Evolutionary conservation across 2,113 vertebrate genomes (phyloP).

Genomic region (Circaetus cinerascens): DNA sequence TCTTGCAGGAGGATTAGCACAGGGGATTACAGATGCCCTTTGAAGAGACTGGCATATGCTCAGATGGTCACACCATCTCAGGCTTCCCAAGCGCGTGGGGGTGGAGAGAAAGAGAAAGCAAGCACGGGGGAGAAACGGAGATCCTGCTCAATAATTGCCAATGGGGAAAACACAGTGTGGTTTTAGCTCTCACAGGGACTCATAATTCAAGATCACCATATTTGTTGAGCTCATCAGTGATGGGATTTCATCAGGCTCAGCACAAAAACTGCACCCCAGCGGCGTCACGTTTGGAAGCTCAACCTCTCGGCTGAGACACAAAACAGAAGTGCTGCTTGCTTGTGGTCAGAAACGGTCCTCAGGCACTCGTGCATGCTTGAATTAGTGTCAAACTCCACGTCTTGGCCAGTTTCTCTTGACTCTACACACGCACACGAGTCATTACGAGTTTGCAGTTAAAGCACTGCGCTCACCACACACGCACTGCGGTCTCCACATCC

Average conservation of each 20-base stretch:
- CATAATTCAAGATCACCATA: neutral
- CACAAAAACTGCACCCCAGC: neutral
- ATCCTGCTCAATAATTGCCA: neutral
- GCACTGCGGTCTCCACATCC: neutral
- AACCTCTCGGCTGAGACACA: rapidly evolving
- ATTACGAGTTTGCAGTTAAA: neutral
- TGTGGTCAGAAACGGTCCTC: neutral
- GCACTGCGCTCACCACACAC: neutral
- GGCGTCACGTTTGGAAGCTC: neutral
- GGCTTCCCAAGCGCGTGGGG: neutral
- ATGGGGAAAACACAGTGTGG: neutral
- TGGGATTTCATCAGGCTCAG: neutral
- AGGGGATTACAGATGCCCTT: slow-evolving; percentile 27
- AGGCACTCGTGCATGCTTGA: neutral
- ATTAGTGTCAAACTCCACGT: neutral
- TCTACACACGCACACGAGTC: neutral
- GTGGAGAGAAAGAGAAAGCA: neutral
- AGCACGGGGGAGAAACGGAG: neutral
- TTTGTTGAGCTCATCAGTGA: neutral
- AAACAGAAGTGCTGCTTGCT: neutral
- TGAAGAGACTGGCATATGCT: neutral
- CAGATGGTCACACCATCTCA: neutral
- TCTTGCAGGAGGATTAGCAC: slow-evolving; percentile 19
- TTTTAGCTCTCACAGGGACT: neutral
- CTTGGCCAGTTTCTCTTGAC: neutral